Base-by-base conservation (phyloP, 2,797 vertebrate species). In the Aplochiton taeniatus region DNA sequence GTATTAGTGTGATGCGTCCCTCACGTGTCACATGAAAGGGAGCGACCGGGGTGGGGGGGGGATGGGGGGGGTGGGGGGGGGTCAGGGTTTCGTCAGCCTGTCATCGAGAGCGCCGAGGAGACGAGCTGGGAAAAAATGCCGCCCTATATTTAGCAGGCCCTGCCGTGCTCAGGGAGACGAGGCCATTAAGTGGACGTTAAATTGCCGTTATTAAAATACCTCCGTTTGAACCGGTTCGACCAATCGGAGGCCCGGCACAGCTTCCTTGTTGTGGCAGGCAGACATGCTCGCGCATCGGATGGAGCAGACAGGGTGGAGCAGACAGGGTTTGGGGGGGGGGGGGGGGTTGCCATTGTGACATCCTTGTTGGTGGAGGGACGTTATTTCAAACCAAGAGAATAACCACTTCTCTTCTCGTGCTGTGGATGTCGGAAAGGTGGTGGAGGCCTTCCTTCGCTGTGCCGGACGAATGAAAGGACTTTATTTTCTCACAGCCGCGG, bases 11-110 rank as follows among this genome's bases (percentile, higher is more conserved):
- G 56, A 53, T 75, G 66, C 81, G 80, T 89, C 85, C 71, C 77
- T 90, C 78, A 71, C 77, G 85, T 88, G 83, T 87, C 87, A 87
- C 87, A 87, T 88, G 85, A 91, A 89, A 90, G 81, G 66, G 66
- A 83, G 76, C 12, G 62, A 42, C 16, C 18, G 1, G 64, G n/a
- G n/a, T n/a, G n/a, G n/a, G n/a, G n/a, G n/a, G n/a, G n/a, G n/a
- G n/a, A n/a, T n/a, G n/a, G n/a, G n/a, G n/a, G n/a, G n/a, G n/a
- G n/a, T n/a, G n/a, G n/a, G n/a, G n/a, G n/a, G n/a, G 65, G 73
- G 77, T 83, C 78, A 78, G 70, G 75, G 79, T 83, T 88, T 89
- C 83, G 80, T 83, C 80, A 64, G 74, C 56, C 81, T 82, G 86
- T 87, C 67, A 65, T 67, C 74, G 58, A 74, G 56, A 53, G 73